Evolutionary conservation across 2,797 vertebrate species (phyloP).

Genomic region (Chromis chromis): DNA sequence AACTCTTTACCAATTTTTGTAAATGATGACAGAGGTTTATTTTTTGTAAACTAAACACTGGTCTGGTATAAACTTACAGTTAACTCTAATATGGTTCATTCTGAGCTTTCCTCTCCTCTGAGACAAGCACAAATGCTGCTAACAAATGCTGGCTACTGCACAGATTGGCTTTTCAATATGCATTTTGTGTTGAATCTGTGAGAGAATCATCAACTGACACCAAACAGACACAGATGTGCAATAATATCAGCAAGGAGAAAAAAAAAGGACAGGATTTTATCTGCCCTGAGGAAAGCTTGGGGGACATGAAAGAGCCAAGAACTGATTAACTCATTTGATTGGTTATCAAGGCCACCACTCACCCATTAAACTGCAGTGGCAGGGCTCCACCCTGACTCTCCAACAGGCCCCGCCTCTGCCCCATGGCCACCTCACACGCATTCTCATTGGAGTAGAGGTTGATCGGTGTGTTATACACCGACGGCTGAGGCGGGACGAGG

Average conservation of each 20-base stretch:
- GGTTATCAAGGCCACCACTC: constrained; percentile 80
- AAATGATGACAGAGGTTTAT: neutral
- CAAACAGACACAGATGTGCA: neutral
- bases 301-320: constrained; percentile 7
- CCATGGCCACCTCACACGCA: constrained; percentile 91
- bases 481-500: constrained; percentile 89
- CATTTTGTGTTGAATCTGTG: neutral
- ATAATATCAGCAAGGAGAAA: neutral
- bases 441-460: constrained; percentile 88
- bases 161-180: neutral
- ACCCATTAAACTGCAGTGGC: constrained; percentile 92
- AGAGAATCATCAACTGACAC: neutral
- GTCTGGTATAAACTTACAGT: neutral
- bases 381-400: constrained; percentile 88
- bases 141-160: neutral
- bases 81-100: no score
- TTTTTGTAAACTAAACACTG: neutral
- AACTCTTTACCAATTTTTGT: neutral
- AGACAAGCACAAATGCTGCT: neutral
- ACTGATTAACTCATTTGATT: neutral
- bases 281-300: neutral
- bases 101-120: neutral
- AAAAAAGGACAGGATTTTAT: neutral
- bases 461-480: constrained; percentile 88
- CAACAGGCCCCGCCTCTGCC: constrained; percentile 91